These are phyloP conservation scores for Stictonetta naevosa DNA, from an alignment of 2,113 vertebrate genomes.

Conservation along the genomic window DNA sequence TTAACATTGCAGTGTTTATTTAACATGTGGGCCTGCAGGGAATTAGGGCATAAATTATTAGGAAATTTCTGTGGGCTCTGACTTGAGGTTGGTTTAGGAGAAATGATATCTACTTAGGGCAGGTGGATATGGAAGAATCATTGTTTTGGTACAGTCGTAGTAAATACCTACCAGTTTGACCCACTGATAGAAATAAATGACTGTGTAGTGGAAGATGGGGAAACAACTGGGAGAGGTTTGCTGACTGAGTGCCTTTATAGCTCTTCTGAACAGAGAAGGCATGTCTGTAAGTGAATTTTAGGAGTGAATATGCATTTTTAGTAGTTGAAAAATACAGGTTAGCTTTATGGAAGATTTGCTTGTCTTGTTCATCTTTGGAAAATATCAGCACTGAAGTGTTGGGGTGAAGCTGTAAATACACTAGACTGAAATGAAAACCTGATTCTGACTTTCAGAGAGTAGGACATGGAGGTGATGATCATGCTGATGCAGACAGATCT, in stretches of 20 bases:
- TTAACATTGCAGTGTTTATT: conserved; percentile 24
- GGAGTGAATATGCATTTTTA: neutral
- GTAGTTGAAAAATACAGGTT: neutral
- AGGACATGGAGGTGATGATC: conserved; percentile 93
- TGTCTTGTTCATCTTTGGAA: neutral
- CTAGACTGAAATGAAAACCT: neutral
- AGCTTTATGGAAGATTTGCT: neutral
- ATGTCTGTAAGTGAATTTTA: fast-evolving
- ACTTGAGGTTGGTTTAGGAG: neutral
- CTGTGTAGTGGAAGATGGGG: neutral
- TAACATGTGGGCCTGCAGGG: neutral
- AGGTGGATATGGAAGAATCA: neutral
- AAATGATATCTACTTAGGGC: neutral
- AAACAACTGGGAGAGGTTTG: neutral
- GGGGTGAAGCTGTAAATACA: neutral
- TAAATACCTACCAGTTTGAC: neutral
- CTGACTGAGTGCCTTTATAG: neutral
- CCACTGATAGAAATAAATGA: neutral
- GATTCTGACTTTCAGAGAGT: conserved; percentile 81
- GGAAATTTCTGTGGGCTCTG: neutral
- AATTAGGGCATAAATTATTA: conserved; percentile 14
- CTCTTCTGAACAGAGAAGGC: neutral
- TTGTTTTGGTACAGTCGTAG: neutral
- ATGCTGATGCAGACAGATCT: conserved; percentile 92
- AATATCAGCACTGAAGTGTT: neutral